Conservation (phyloP, 2,797 vertebrate species). For the Remorina albescens region DNA sequence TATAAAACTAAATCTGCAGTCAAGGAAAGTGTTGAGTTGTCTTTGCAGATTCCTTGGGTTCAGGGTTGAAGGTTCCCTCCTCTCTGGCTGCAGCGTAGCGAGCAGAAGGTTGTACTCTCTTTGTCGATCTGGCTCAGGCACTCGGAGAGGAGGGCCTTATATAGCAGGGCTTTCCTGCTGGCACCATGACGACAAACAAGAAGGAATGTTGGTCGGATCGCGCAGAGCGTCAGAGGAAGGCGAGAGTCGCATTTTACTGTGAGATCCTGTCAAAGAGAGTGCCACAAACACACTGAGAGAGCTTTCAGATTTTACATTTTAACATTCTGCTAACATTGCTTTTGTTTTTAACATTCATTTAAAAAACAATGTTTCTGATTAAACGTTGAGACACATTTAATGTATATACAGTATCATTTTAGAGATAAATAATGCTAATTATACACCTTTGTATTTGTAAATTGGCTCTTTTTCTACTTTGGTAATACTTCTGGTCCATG, state of each 20-base stretch:
- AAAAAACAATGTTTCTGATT: no score
- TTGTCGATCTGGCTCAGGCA: slow-evolving; percentile 67
- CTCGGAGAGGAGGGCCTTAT: slow-evolving; percentile 63
- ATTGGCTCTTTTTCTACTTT: not conserved
- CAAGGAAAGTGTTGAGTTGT: slow-evolving; percentile 33
- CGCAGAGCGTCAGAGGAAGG: slow-evolving; percentile 50
- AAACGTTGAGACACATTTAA: not conserved
- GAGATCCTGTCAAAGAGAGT: slow-evolving; percentile 57
- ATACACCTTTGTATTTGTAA: not conserved
- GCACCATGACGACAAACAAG: slow-evolving; percentile 75
- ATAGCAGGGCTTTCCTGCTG: slow-evolving; percentile 60
- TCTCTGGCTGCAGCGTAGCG: slow-evolving; percentile 46
- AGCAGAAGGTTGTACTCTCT: slow-evolving; percentile 66
- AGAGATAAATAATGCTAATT: not conserved
- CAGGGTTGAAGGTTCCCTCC: slow-evolving; percentile 38
- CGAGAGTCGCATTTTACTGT: slow-evolving; percentile 67
- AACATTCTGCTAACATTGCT: not conserved
- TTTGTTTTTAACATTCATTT: not conserved
- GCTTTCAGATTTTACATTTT: not conserved
- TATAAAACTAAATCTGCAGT: slow-evolving; percentile 44
- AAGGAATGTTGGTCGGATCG: slow-evolving; percentile 69
- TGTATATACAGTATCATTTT: not conserved
- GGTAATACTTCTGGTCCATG: not conserved
- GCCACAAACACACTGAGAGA: slow-evolving; percentile 15
- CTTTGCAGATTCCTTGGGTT: slow-evolving; percentile 31